Percentiles rank a stretch among this genome's conserved stretches.
Evolutionary conservation across 2,113 vertebrate species (phyloP).

Genomic region (Scophthalmus maximus): DNA sequence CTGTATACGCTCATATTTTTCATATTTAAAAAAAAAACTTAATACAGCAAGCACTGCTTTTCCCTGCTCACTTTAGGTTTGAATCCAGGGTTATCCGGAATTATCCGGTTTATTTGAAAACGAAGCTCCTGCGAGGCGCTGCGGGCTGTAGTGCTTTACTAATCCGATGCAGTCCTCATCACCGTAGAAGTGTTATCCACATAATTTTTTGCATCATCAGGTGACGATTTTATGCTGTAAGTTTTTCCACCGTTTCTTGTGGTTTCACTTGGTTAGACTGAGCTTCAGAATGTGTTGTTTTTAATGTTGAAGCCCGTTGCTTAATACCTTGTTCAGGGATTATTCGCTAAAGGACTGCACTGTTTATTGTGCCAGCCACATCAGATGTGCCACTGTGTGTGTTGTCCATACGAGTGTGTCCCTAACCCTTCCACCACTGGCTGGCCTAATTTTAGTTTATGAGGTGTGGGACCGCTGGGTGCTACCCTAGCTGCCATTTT

Average conservation of each 20-base stretch:
- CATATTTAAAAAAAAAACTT: no score
- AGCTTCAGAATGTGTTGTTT: conserved; percentile 6
- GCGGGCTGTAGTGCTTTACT: background rate
- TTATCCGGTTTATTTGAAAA: background rate
- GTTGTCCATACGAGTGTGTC: conserved; percentile 60
- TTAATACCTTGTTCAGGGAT: conserved; percentile 13
- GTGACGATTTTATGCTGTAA: background rate
- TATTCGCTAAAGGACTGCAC: background rate
- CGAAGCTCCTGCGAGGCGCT: no score
- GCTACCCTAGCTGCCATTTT: conserved; percentile 79
- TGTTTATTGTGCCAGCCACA: conserved; percentile 4
- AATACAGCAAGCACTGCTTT: no score
- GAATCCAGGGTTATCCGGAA: no score
- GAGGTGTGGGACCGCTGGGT: conserved; percentile 80
- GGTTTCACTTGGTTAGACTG: conserved; percentile 7
- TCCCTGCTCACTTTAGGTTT: no score
- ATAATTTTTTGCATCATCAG: background rate
- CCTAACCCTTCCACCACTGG: conserved; percentile 65
- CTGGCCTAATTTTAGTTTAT: conserved; percentile 79
- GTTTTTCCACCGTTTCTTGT: background rate
- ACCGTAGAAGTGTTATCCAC: background rate
- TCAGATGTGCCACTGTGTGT: conserved; percentile 16
- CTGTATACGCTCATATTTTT: no score
- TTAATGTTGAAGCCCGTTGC: background rate
- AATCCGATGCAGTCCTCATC: background rate